phyloP scores from a whole-genome alignment of 2,113 vertebrate genomes.

The Glaucomys volans region DNA sequence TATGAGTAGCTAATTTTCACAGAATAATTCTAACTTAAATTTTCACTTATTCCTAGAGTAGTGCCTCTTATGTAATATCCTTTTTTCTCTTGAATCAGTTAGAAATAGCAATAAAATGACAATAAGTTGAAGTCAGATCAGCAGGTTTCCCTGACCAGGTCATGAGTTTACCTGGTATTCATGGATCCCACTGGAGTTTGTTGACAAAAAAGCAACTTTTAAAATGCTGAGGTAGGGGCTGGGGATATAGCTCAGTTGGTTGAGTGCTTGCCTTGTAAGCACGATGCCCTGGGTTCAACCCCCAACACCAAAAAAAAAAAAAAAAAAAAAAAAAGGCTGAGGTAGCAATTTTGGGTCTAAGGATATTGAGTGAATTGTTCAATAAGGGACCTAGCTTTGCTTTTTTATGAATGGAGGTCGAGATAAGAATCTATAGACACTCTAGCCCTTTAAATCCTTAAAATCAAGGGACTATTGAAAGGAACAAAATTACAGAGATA shows the following conservation, averaged over 20 bases:
- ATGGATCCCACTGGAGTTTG: neutral
- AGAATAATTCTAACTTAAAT: neutral
- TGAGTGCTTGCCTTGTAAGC: no score
- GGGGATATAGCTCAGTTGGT: no score
- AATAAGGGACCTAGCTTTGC: slow-evolving; percentile 6
- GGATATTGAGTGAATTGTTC: neutral
- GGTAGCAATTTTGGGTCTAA: neutral
- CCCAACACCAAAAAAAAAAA: no score
- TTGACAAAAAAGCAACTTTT: slow-evolving; percentile 23
- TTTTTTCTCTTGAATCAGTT: neutral
- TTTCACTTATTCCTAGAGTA: slow-evolving; percentile 2
- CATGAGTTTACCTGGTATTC: neutral
- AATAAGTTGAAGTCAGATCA: slow-evolving; percentile 17
- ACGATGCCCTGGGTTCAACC: no score
- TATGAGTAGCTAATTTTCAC: slow-evolving; percentile 28
- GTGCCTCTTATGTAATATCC: neutral
- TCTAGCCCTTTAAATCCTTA: neutral
- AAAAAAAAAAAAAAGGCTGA: slow-evolving; percentile 67
- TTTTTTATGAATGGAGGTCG: slow-evolving; percentile 47
- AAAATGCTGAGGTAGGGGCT: slow-evolving; percentile 61
- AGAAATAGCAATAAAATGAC: slow-evolving; percentile 45
- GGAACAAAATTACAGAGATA: neutral
- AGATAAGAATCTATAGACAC: slow-evolving; percentile 50
- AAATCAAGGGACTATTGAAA: slow-evolving; percentile 29
- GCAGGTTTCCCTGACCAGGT: slow-evolving; percentile 51